These are phyloP conservation scores for Triplophysa bombifrons DNA, from an alignment of 2,797 vertebrate species.

Conservation along the genomic window DNA sequence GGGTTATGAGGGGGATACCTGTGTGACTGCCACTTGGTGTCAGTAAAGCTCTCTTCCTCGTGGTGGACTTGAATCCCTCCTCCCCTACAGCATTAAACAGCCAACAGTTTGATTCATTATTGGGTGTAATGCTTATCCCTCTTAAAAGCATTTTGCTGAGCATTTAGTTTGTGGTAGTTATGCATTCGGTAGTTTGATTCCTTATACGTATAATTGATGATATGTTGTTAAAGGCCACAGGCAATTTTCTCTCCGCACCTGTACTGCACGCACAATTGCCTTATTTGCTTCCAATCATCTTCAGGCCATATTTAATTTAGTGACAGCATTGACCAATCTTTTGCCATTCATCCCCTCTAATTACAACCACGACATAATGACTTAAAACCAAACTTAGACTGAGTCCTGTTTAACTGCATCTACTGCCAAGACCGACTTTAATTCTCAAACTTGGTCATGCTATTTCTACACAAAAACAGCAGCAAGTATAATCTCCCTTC, in stretches of 20 bases:
- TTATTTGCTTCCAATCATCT: conserved; percentile 41
- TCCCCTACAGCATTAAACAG: neutral
- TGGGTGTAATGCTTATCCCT: conserved; percentile 9
- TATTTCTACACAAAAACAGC: neutral
- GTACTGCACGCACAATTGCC: conserved; percentile 16
- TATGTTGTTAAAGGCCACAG: conserved; percentile 13
- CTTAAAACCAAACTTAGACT: conserved; percentile 2
- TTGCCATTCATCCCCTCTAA: conserved; percentile 10
- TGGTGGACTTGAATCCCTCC: neutral
- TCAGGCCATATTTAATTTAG: conserved; percentile 21
- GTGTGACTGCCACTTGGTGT: conserved; percentile 57
- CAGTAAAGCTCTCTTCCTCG: conserved; percentile 58
- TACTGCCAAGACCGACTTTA: neutral
- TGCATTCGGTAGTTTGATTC: neutral
- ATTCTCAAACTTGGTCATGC: neutral
- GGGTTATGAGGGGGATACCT: too few species aligned
- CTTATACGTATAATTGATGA: conserved; percentile 29
- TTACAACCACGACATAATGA: conserved; percentile 20
- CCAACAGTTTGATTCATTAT: conserved; percentile 34
- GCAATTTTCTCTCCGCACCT: conserved; percentile 18
- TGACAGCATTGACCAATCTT: conserved; percentile 30
- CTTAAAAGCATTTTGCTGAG: conserved; percentile 18
- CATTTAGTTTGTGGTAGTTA: conserved; percentile 22
- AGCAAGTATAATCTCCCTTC: neutral
- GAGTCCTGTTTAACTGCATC: neutral